phyloP scores from a whole-genome alignment of 2,113 vertebrate genomes.

The Microtus montanus region DNA sequence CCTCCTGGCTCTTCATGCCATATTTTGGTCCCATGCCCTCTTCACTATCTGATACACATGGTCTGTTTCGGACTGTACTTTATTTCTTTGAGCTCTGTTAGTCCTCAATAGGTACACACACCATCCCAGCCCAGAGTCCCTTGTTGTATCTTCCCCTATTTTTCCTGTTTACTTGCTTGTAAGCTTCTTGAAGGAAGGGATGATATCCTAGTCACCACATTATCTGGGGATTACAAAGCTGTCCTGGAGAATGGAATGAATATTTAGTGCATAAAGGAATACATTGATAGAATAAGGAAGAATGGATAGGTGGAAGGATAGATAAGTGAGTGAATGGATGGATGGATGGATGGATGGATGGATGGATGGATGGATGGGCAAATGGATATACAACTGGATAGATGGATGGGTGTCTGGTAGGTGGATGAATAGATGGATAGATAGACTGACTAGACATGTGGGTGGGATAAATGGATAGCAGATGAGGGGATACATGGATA shows the following conservation, averaged over 20 bases:
- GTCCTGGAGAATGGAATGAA: not conserved
- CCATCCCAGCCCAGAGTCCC: too few species aligned
- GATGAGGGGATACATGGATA: not conserved
- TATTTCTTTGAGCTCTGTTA: not conserved
- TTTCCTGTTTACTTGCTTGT: not conserved
- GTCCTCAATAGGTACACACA: not conserved
- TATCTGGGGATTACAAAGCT: not conserved
- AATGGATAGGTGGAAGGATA: not conserved
- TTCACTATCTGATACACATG: not conserved
- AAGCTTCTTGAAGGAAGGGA: not conserved
- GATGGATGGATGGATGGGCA: not conserved
- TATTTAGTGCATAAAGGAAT: not conserved
- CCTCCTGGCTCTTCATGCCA: not conserved
- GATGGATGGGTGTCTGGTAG: not conserved
- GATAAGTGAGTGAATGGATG: not conserved
- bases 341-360: not conserved
- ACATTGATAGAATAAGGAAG: not conserved
- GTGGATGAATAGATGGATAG: not conserved
- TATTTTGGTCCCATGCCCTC: not conserved
- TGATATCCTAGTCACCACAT: not conserved
- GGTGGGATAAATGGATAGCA: not conserved
- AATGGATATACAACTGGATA: not conserved
- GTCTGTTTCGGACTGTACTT: rapidly evolving
- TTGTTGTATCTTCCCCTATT: not conserved
- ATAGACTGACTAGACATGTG: too few species aligned